These are phyloP conservation scores for Cynopterus brachyotis DNA, from an alignment of 2,113 vertebrate genomes.

Conservation along the genomic window DNA sequence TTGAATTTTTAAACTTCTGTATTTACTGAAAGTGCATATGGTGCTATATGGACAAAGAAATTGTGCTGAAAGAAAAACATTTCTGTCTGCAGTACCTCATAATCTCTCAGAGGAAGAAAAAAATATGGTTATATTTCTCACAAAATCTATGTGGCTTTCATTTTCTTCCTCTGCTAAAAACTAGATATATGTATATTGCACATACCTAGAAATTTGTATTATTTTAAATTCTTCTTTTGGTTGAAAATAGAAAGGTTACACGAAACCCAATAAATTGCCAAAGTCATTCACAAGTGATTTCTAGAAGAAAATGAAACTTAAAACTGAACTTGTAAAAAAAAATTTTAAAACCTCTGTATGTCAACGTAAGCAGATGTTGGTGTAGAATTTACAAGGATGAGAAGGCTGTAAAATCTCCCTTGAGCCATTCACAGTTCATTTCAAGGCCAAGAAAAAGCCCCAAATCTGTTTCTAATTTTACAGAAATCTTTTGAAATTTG, in stretches of 20 bases:
- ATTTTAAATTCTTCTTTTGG: constrained; percentile 34
- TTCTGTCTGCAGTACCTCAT: constrained; percentile 64
- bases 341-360: constrained; percentile 54
- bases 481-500: constrained; percentile 85
- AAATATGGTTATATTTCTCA: constrained; percentile 16
- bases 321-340: constrained; percentile 62
- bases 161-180: constrained; percentile 69
- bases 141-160: neutral
- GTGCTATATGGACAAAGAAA: constrained; percentile 77
- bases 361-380: constrained; percentile 83
- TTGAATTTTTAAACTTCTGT: constrained; percentile 81
- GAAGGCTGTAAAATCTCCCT: constrained; percentile 75
- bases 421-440: constrained; percentile 80
- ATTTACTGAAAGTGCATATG: constrained; percentile 80
- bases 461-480: constrained; percentile 88
- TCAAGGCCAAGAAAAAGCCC: constrained; percentile 83
- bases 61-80: constrained; percentile 72
- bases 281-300: constrained; percentile 65
- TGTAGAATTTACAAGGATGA: constrained; percentile 73
- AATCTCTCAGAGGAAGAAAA: constrained; percentile 41
- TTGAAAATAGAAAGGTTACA: constrained; percentile 49
- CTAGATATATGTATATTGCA: neutral
- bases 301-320: constrained; percentile 69
- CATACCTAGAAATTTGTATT: neutral
- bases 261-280: constrained; percentile 54